These are phyloP conservation scores for Drosophila sturtevanti DNA, from an alignment of 1,140 invertebrate species.

Conservation along the genomic window DNA sequence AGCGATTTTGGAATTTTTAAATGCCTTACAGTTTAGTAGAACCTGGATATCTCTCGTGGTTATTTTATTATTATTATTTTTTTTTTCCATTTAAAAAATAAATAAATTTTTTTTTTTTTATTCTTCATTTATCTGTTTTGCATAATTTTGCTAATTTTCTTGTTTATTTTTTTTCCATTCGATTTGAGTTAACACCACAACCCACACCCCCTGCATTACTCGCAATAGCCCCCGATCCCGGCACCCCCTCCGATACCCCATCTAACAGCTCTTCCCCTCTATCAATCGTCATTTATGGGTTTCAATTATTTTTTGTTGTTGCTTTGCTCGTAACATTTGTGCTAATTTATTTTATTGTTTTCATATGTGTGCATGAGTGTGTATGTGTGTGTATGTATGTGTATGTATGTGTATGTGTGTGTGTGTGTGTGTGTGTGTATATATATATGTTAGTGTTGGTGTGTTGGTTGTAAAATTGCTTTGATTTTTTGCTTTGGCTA, in stretches of 20 bases:
- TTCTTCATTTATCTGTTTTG: constrained; percentile 53
- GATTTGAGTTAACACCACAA: constrained; percentile 31
- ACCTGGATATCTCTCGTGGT: background rate
- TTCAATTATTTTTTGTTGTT: constrained; percentile 67
- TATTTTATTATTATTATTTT: background rate
- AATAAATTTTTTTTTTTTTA: constrained; percentile 1
- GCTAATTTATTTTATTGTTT: constrained; percentile 78
- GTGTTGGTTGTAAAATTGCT: constrained; percentile 63
- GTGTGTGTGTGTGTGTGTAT: constrained; percentile 21
- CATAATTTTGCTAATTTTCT: constrained; percentile 77
- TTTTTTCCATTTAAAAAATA: background rate
- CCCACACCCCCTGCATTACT: background rate
- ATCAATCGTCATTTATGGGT: constrained; percentile 51
- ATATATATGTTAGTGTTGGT: too few species aligned
- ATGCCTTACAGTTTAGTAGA: constrained; percentile 53
- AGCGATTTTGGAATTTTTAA: constrained; percentile 73
- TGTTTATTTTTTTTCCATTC: constrained; percentile 71
- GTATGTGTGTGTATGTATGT: constrained; percentile 13
- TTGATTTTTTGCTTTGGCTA: constrained; percentile 75
- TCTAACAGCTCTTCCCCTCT: background rate
- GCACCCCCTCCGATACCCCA: background rate
- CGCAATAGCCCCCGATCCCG: background rate
- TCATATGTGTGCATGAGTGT: constrained; percentile 14
- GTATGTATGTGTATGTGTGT: too few species aligned
- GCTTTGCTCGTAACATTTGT: constrained; percentile 60